Conservation (phyloP, 2,113 vertebrate genomes). For the Callithrix jacchus region DNA sequence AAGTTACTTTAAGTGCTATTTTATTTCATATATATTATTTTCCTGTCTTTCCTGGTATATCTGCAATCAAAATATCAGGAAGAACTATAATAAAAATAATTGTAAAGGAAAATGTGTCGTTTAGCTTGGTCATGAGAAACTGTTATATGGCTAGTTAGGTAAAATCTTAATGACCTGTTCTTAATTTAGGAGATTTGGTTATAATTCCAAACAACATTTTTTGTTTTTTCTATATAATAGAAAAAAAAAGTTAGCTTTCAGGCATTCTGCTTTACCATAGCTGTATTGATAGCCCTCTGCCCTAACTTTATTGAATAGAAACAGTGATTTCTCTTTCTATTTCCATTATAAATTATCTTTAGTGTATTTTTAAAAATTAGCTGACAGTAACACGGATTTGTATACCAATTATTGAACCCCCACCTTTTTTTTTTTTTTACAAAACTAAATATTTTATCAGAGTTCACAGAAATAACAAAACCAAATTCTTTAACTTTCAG, state of each 20-base stretch:
- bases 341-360: slow-evolving; percentile 33
- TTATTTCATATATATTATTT: slow-evolving; percentile 19
- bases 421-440: neutral
- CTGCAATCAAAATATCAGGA: neutral
- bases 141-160: neutral
- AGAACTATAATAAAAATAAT: neutral
- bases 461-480: slow-evolving; percentile 38
- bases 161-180: neutral
- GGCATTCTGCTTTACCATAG: neutral
- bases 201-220: slow-evolving; percentile 5
- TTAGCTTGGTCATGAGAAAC: slow-evolving; percentile 30
- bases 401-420: neutral
- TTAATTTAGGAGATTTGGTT: slow-evolving; percentile 12
- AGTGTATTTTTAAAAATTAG: slow-evolving; percentile 17
- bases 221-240: neutral
- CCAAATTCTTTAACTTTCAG: slow-evolving; percentile 54
- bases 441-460: slow-evolving; percentile 50
- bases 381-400: slow-evolving; percentile 37
- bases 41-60: neutral
- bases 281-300: neutral
- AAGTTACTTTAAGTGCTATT: neutral
- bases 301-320: neutral
- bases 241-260: neutral
- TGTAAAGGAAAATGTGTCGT: neutral
- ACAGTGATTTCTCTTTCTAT: slow-evolving; percentile 37